These are phyloP conservation scores for Oxyura jamaicensis DNA, from an alignment of 2,113 vertebrate genomes.

Conservation along the genomic window DNA sequence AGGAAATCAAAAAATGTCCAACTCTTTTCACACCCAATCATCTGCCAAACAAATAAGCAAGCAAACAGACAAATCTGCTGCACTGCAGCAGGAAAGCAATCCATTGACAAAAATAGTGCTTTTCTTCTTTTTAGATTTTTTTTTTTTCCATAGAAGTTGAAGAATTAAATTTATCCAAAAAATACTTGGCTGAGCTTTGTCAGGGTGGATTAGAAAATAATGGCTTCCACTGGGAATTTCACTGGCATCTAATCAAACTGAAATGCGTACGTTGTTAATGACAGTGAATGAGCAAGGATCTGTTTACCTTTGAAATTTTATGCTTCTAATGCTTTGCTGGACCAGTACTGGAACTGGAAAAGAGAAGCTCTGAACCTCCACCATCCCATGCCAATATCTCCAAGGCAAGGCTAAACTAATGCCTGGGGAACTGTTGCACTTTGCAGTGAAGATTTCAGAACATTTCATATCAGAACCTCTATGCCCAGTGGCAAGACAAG, in stretches of 20 bases:
- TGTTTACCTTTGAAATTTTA: neutral
- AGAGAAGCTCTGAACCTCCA: neutral
- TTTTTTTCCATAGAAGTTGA: neutral
- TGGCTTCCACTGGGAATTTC: neutral
- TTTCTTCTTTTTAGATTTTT: neutral
- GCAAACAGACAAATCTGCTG: neutral
- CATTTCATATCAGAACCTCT: neutral
- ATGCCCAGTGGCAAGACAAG: too few species aligned
- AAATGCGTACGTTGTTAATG: neutral
- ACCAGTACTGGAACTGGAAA: neutral
- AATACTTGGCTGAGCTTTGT: neutral
- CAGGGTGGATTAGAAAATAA: neutral
- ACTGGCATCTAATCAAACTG: accelerated
- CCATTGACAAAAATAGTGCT: neutral
- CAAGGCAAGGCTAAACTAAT: neutral
- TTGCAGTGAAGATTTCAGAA: neutral
- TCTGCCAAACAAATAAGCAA: neutral
- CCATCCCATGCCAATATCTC: neutral
- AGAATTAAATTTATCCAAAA: neutral
- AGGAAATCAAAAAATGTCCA: neutral
- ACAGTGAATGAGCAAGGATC: neutral
- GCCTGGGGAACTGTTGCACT: neutral
- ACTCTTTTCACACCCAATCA: neutral
- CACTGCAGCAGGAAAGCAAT: neutral
- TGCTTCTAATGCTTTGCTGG: neutral